phyloP scores from a whole-genome alignment of 35 echinoderm and acorn worm genomes.

The Anneissia japonica region DNA sequence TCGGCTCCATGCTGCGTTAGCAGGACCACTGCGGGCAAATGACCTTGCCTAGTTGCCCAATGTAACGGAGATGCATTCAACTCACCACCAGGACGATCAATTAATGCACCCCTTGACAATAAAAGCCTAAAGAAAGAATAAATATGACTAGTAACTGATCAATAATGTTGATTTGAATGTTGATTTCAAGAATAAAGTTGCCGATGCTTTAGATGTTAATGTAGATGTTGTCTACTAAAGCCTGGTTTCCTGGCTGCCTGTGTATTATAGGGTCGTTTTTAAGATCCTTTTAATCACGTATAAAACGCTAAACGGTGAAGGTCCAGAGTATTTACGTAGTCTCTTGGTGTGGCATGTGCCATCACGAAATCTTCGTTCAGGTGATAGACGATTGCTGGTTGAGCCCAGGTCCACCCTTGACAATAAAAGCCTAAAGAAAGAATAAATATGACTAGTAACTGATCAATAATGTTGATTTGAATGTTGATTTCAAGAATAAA shows the following conservation, averaged over 20 bases:
- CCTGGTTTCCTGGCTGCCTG: no score
- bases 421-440: conserved; percentile 53
- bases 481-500: no score
- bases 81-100: conserved; percentile 88
- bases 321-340: no score
- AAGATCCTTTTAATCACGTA: no score
- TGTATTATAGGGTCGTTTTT: no score
- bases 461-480: neutral
- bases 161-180: neutral
- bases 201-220: no score
- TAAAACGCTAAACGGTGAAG: no score
- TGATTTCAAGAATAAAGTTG: no score
- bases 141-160: neutral
- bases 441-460: neutral
- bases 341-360: neutral
- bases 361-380: no score
- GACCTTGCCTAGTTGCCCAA: conserved; percentile 91
- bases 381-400: no score
- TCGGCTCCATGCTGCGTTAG: conserved; percentile 94
- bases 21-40: conserved; percentile 81
- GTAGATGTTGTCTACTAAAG: no score
- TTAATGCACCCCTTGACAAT: conserved; percentile 66
- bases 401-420: no score
- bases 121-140: conserved; percentile 44
- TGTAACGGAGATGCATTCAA: conserved; percentile 85